Base-by-base conservation (phyloP, 2,113 vertebrate genomes). In the Paralichthys olivaceus region DNA sequence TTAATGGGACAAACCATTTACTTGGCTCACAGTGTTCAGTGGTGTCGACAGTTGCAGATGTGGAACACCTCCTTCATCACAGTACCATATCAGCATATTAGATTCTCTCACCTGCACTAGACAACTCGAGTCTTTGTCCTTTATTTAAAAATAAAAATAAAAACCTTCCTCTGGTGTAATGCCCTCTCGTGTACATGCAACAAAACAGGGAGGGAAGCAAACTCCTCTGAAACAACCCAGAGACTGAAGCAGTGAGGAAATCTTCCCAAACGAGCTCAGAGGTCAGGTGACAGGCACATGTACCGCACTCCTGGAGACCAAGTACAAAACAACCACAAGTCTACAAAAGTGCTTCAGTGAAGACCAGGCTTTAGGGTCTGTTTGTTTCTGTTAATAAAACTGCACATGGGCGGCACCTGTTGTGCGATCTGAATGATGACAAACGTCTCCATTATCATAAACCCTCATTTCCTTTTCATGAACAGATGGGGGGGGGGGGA, bases 1-100 rank as follows among this genome's bases (percentile, higher is more conserved):
- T 84, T 83, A 84, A 83, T 86, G 49, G 69, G 51, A 80, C 25
- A 66, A 19, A 77, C 7, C 60, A 57, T 82, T 81, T 47, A 75
- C 69, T 66, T 68, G 5, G 47, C 69, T 88, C 82, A 84, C 78
- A 87, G 78, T 80, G 82, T 88, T 84, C 45, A 71, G 63, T 63
- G 70, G 85, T 84, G 70, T 57, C 4, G 29, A 81, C 56, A 67
- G 80, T 26, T 73, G 64, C 43, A 72, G 61, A 58, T 69, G 43
- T 62, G 43, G 15, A 66, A 69, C 73, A 68, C 47, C 61, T 77
- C 13, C 34, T 58, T 73, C 32, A 57, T 58, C 58, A 61, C 8
- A 5, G 68, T 67, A 62, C 59, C 13, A 5, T 58, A 49, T 55
- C 49, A 51, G 23, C 57, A 69, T 64, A 54, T 72, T 51, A 64